A percentile compares a stretch with the other conserved stretches of the same genome.
Evolutionary conservation across 2,888 invertebrate species (phyloP).

Genomic region (Ctenicera cuprea): DNA sequence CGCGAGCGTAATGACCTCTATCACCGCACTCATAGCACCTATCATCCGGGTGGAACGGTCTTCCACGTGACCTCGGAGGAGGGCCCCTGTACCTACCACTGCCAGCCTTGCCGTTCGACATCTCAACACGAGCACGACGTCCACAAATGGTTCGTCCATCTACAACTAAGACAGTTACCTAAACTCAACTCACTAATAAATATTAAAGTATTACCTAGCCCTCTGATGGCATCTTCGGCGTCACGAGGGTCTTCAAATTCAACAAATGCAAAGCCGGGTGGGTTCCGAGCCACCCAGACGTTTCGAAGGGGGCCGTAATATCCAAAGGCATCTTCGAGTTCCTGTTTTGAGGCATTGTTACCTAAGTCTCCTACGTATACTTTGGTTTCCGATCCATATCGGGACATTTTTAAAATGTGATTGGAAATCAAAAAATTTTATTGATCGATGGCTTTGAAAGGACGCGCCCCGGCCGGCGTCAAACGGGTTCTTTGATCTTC

Average conservation of each 20-base stretch:
- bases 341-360: slow-evolving; percentile 92
- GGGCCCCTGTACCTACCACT: slow-evolving; percentile 74
- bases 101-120: slow-evolving; percentile 89
- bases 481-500: neutral
- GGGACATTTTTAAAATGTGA: slow-evolving; percentile 77
- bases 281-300: slow-evolving; percentile 98
- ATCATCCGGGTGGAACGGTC: slow-evolving; percentile 92
- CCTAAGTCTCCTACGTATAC: slow-evolving; percentile 97
- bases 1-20: slow-evolving; percentile 94
- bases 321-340: slow-evolving; percentile 94
- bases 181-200: no score
- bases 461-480: slow-evolving; percentile 49
- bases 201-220: slow-evolving; percentile 61
- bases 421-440: slow-evolving; percentile 23
- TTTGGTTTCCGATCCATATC: slow-evolving; percentile 91
- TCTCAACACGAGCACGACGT: slow-evolving; percentile 91
- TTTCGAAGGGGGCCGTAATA: slow-evolving; percentile 94
- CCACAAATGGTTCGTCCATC: slow-evolving; percentile 92
- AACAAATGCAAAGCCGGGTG: slow-evolving; percentile 96
- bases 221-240: slow-evolving; percentile 91
- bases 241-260: slow-evolving; percentile 95
- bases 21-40: slow-evolving; percentile 97
- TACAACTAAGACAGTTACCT: slow-evolving; percentile 64
- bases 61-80: slow-evolving; percentile 78
- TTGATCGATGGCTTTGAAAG: slow-evolving; percentile 43